Base-by-base conservation (phyloP, 2,888 invertebrate genomes). In the Hydrotaea diabolus region DNA sequence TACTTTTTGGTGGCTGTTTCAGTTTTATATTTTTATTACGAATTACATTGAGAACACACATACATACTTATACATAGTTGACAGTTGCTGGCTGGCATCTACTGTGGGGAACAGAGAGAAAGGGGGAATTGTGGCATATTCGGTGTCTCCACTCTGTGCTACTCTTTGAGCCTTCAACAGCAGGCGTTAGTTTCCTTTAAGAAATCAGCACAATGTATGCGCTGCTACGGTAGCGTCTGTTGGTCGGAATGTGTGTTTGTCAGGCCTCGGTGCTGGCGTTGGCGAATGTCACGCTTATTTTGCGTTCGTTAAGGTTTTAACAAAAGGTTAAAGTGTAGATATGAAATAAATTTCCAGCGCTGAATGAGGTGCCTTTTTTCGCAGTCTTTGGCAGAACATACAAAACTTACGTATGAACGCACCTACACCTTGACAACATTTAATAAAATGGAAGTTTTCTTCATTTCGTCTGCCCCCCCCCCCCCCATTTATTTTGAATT, bases 361-460 rank as follows among this genome's bases (percentile, higher is more conserved):
- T n/a, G 49, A 49, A 15, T n/a, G 49, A 7, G n/a, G 49, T 39
- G n/a, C 13, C n/a, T n/a, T n/a, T n/a, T n/a, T n/a, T n/a, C n/a
- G n/a, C n/a, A n/a, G n/a, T n/a, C n/a, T n/a, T n/a, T n/a, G n/a
- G n/a, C n/a, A n/a, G n/a, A n/a, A n/a, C n/a, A n/a, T n/a, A n/a
- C n/a, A n/a, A n/a, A n/a, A n/a, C n/a, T n/a, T n/a, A n/a, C n/a
- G n/a, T n/a, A n/a, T 49, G 15, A 15, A 49, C 7, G n/a, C 49
- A 49, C 49, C 2, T n/a, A 49, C 49, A n/a, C 49, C 0, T 49
- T 49, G 15, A 55, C 19, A 55, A 8, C 21, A 55, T 55, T 59
- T 23, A 23, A 59, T 59, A 59, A 59, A 59, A 59, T 59, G 59
- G 23, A 23, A 59, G 15, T 26, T 59, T 23, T 59, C 59, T 55